Base-by-base conservation (phyloP, 2,113 vertebrate species). In the Falcunculus frontatus region DNA sequence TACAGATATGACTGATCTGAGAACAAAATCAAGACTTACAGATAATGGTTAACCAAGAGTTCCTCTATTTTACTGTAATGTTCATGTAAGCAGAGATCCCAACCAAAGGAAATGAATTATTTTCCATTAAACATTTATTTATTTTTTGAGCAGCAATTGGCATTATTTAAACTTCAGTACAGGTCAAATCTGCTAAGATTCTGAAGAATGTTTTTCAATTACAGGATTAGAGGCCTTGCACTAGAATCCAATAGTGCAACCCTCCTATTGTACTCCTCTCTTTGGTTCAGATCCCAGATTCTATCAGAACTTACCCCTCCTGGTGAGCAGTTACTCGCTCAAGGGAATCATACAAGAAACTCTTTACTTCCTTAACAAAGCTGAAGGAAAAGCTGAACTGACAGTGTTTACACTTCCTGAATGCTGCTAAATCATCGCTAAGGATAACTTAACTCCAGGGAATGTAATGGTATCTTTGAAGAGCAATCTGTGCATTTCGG, bases 261-360 rank as follows among this genome's bases (percentile, higher is more conserved):
- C 35, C 23, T 70, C 11, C 12, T 50, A 5, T 15, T 8, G 3
- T 6, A 50, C 8, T 60, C 14, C 7, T 76, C 21, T 65, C n/a
- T 74, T 37, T 23, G 8, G 11, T 70, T 17, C 29, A 67, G 14
- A 67, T 63, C 33, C 20, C 32, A 55, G 9, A 15, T 30, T 3
- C 13, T 33, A 9, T 32, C 60, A 87, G 50, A 78, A 62, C 4
- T 62, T 44, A 49, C 6, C 39, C 5, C 32, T 86, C 33, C 19
- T 53, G 32, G 26, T n/a, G 22, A 55, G 26, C 15, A 44, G 32
- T 23, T 41, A 56, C n/a, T 52, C 0, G 0, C 52, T 70, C 0
- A 0, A 75, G n/a, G 39, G 33, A 83, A 33, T 79, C 42, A 16
- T 3, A 37, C 4, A 57, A 7, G 15, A 85, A 50, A 6, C 13